A percentile compares a stretch with the other conserved stretches of the same genome.
Evolutionary conservation across 2,888 invertebrate genomes (phyloP).

Genomic region (Drosophila pseudotakahashii): DNA sequence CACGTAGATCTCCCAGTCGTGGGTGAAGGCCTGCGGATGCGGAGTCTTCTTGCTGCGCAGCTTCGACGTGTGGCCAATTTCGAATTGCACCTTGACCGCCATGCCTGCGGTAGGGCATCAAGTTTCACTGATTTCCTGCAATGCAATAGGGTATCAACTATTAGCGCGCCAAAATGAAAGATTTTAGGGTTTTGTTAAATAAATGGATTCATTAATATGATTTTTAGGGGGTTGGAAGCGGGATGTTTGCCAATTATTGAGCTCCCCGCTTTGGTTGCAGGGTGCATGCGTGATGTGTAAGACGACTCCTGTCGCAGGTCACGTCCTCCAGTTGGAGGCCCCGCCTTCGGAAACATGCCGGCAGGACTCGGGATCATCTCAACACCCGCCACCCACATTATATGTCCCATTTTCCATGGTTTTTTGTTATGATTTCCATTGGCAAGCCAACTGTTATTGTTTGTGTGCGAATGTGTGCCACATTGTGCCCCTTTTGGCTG

Average conservation of each 20-base stretch:
- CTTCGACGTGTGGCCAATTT: slow-evolving; percentile 96
- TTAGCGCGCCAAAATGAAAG: slow-evolving; percentile 22
- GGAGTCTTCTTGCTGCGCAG: slow-evolving; percentile 88
- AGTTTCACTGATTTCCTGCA: slow-evolving; percentile 13
- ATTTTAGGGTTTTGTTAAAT: background rate
- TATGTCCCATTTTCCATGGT: background rate
- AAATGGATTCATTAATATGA: background rate
- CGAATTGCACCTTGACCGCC: slow-evolving; percentile 92
- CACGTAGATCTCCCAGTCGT: slow-evolving; percentile 98
- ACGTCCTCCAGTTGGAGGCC: slow-evolving; percentile 10
- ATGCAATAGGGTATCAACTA: background rate
- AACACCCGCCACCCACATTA: too few relatives aligned
- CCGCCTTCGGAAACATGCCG: too few relatives aligned
- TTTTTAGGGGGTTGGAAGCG: background rate
- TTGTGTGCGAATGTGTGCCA: slow-evolving; percentile 44
- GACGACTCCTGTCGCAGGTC: slow-evolving; percentile 15
- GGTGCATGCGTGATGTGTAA: slow-evolving; percentile 29
- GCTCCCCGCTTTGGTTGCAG: background rate
- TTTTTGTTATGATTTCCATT: slow-evolving; percentile 33
- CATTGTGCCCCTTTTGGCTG: slow-evolving; percentile 28
- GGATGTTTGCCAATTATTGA: background rate
- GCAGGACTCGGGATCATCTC: background rate
- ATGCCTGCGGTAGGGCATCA: slow-evolving; percentile 79
- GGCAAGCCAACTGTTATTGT: slow-evolving; percentile 32
- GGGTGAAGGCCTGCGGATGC: slow-evolving; percentile 96